Evolutionary conservation across 2,888 invertebrate genomes (phyloP).

Genomic region (Nowickia ferox): DNA sequence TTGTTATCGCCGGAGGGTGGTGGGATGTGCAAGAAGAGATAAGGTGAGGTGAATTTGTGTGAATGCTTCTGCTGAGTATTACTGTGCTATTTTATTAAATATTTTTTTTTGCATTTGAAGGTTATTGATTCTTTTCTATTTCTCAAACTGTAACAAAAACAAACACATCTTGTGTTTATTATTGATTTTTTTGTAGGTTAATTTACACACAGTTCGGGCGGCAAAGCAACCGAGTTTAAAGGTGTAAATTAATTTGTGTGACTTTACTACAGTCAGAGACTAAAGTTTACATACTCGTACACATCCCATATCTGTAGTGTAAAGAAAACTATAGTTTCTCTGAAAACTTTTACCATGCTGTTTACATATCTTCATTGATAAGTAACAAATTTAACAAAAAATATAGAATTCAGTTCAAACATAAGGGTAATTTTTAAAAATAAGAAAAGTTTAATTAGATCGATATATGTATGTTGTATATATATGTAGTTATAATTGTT

Average conservation of each 20-base stretch:
- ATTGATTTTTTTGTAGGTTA: background rate
- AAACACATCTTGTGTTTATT: background rate
- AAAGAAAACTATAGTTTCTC: too few species aligned
- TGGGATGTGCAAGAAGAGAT: background rate
- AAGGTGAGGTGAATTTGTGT: background rate
- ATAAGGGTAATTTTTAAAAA: too few species aligned
- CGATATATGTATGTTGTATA: too few species aligned
- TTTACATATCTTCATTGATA: too few species aligned
- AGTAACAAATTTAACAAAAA: too few species aligned
- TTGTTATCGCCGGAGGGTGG: background rate
- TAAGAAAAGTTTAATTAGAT: too few species aligned
- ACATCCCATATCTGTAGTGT: too few species aligned
- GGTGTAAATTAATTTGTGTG: background rate
- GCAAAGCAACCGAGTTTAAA: background rate
- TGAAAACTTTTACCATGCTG: too few species aligned
- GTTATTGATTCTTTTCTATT: conserved; percentile 53
- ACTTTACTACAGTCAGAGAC: too few species aligned
- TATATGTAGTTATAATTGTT: too few species aligned
- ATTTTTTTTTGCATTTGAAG: conserved; percentile 31
- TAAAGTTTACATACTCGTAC: too few species aligned
- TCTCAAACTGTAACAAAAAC: background rate
- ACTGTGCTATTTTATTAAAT: conserved; percentile 33
- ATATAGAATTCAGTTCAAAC: too few species aligned
- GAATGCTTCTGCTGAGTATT: conserved; percentile 1
- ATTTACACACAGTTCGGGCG: conserved; percentile 37